Evolutionary conservation across 2,888 invertebrate species (phyloP).

Genomic region (Augiades crinisus): DNA sequence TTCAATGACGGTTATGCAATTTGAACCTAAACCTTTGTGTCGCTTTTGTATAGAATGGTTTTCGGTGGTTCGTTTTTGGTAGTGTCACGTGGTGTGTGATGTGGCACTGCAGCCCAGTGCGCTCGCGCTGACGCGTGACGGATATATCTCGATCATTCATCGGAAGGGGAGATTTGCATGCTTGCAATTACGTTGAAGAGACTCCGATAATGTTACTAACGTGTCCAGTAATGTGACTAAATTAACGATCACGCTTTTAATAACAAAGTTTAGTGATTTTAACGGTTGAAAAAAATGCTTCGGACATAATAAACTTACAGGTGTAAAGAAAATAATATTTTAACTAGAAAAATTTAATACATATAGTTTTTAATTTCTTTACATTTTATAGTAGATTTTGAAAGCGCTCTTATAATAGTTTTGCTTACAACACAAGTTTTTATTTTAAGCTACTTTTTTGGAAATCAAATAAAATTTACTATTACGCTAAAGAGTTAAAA

Average conservation of each 20-base stretch:
- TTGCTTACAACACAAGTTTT: too few relatives aligned
- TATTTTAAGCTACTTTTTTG: too few relatives aligned
- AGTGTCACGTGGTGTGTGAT: slow-evolving; percentile 13
- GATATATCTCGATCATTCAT: slow-evolving; percentile 2
- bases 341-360: too few relatives aligned
- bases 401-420: too few relatives aligned
- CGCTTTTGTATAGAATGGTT: background rate
- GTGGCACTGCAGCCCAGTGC: background rate
- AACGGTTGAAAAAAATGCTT: background rate
- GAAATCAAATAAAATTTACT: too few relatives aligned
- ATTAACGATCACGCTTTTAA: background rate
- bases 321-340: too few relatives aligned
- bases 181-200: background rate
- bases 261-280: background rate
- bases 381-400: too few relatives aligned
- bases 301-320: background rate
- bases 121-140: slow-evolving; percentile 7
- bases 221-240: background rate
- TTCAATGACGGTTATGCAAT: slow-evolving; percentile 68
- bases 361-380: too few relatives aligned
- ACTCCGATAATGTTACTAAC: background rate
- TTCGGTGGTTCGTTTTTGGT: too few relatives aligned
- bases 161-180: slow-evolving; percentile 1
- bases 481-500: too few relatives aligned
- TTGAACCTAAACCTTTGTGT: slow-evolving; percentile 13